Evolutionary conservation across 2,113 vertebrate genomes (phyloP), one percentile per base, ranked within the genome.

Genomic region (Theristicus caerulescens): DNA sequence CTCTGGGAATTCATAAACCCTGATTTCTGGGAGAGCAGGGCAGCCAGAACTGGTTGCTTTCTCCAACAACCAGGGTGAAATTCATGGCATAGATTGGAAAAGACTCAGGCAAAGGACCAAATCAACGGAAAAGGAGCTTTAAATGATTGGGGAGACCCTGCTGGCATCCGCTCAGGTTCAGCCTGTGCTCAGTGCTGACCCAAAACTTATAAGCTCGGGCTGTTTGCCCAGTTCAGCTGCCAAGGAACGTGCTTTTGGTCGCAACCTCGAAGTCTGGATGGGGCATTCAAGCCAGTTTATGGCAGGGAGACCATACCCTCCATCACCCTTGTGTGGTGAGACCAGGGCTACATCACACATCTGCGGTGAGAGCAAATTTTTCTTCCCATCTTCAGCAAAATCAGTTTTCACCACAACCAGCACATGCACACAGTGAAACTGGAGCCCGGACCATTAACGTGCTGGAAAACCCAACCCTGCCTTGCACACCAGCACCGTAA

Each of bases 331-430:
- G 27, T 16, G 27, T 0, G 1, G 31, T 10, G 38, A 46, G 58
- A 55, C 27, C 0, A 1, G 22, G 27, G 9, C 11, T 29, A 5
- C 12, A 13, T 20, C 38, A 13, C 69, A 20, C 13, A 3, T 21
- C 40, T 20, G 26, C 1, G 2, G 21, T 3, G 19, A 49, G 29
- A 40, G 22, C 9, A 9, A 47, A 47, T 47, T 65, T 57, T 57
- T 18, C n/a, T 40, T 40, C 52, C 5, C 31, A 2, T 19, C 38
- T 34, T 15, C 42, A 27, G 17, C 4, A 0, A 73, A 54, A 84
- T 12, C 27, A 7, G 9, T 27, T 38, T 40, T 47, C 70, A 6
- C 49, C 21, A 20, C 38, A 52, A 58, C 7, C 16, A 13, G 6
- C 26, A 8, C 17, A 3, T 9, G 26, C 9, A 16, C 34, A 1